These are phyloP conservation scores for Bradypodion pumilum DNA, from an alignment of 2,797 vertebrate species.

Conservation along the genomic window DNA sequence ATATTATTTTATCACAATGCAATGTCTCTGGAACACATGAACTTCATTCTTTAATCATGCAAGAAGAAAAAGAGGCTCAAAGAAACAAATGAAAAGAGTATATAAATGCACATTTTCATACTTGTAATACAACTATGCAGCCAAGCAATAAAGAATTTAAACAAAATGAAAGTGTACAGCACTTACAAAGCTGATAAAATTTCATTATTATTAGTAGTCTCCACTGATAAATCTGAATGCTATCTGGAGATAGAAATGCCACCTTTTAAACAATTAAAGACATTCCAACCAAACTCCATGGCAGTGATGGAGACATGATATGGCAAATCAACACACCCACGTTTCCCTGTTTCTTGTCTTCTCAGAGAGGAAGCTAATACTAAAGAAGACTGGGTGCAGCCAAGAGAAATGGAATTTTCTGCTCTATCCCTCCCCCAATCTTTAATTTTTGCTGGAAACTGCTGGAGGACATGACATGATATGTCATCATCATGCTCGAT, in stretches of 20 bases:
- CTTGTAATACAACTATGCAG: not conserved
- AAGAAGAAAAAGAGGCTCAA: not conserved
- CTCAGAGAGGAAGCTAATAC: not conserved
- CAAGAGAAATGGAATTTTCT: not conserved
- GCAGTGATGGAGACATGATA: not conserved
- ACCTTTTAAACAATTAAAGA: not conserved
- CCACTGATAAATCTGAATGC: not conserved
- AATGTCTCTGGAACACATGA: not conserved
- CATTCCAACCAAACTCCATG: not conserved
- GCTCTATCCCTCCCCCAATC: not conserved
- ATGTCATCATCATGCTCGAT: not conserved
- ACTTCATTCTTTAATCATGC: not conserved
- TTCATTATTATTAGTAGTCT: not conserved
- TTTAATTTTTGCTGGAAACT: too few species aligned
- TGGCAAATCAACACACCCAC: not conserved
- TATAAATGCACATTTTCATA: not conserved
- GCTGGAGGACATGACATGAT: not conserved
- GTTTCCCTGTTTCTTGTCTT: not conserved
- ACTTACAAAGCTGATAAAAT: not conserved
- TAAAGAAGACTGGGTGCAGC: not conserved
- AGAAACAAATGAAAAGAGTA: not conserved
- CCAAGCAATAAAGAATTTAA: not conserved
- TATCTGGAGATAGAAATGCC: too few species aligned
- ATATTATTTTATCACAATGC: not conserved
- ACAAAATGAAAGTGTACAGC: not conserved